Percentiles rank a stretch among this genome's conserved stretches.
These are phyloP conservation scores for Acrocephalus kingi DNA, from an alignment of 2,113 vertebrate species.

Conservation along the genomic window DNA sequence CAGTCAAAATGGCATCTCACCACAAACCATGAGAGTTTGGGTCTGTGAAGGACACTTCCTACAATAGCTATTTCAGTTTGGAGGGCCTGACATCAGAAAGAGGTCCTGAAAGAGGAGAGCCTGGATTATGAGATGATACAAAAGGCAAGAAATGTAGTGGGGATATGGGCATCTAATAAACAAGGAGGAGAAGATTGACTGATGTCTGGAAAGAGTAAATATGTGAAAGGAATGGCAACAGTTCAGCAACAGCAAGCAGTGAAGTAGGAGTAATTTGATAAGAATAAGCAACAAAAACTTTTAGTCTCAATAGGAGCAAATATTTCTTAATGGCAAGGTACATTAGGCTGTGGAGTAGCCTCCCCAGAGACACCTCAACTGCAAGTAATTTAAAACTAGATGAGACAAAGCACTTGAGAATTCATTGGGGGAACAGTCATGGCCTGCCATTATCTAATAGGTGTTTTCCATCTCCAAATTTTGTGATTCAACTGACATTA, in stretches of 20 bases:
- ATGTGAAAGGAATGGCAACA: neutral
- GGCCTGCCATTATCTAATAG: conserved; percentile 39
- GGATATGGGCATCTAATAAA: neutral
- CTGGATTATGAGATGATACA: neutral
- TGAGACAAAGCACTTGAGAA: conserved; percentile 32
- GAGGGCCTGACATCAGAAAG: neutral
- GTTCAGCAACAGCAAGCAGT: neutral
- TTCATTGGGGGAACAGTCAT: neutral
- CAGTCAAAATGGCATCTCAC: neutral
- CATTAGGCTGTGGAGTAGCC: neutral
- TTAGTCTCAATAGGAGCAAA: conserved; percentile 19
- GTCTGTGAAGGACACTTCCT: neutral
- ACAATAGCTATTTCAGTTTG: neutral
- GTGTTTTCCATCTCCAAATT: conserved; percentile 15
- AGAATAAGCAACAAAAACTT: conserved; percentile 18
- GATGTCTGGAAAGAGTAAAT: neutral
- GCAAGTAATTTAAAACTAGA: conserved; percentile 40
- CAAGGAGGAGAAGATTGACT: neutral
- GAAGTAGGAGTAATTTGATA: neutral
- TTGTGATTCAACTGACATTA: conserved; percentile 1
- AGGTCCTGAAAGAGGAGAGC: neutral
- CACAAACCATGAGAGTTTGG: neutral
- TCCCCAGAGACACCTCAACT: conserved; percentile 25
- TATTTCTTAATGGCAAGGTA: conserved; percentile 35
- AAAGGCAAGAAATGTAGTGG: neutral